Percentiles rank a stretch among this genome's conserved stretches.
These are phyloP conservation scores for Chrysomallon squamiferum DNA, from an alignment of 1,140 invertebrate species.

Conservation along the genomic window DNA sequence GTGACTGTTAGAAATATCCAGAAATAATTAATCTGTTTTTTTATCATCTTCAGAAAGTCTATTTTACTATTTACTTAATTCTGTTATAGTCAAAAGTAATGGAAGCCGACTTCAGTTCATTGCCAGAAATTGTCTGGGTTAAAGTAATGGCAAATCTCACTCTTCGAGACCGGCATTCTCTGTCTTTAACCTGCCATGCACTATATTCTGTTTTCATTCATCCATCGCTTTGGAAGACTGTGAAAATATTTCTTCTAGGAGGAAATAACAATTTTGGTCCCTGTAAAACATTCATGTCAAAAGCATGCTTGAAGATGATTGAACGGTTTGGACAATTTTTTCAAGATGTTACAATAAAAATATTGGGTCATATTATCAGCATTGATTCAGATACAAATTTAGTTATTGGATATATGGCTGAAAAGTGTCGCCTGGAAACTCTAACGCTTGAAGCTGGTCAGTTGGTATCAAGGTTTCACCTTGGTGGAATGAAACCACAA, in stretches of 20 bases:
- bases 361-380: constrained; percentile 24
- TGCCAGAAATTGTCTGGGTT: constrained; percentile 34
- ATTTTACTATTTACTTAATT: too few species aligned
- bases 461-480: constrained; percentile 23
- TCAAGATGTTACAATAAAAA: constrained; percentile 27
- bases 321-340: constrained; percentile 32
- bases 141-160: constrained; percentile 23
- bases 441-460: constrained; percentile 30
- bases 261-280: constrained; percentile 17
- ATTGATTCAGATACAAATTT: constrained; percentile 13
- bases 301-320: constrained; percentile 18
- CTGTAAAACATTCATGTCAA: constrained; percentile 7
- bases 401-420: constrained; percentile 16
- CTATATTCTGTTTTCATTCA: constrained; percentile 35
- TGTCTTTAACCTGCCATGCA: constrained; percentile 21
- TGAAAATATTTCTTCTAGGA: constrained; percentile 20
- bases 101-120: too few species aligned
- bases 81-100: too few species aligned
- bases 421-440: constrained; percentile 29
- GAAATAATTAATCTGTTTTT: too few species aligned
- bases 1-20: too few species aligned
- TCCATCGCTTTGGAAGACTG: constrained; percentile 33
- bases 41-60: too few species aligned
- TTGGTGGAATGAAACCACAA: constrained; percentile 17
- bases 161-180: constrained; percentile 19